Evolutionary conservation across 2,797 vertebrate genomes (phyloP).

Genomic region (Florisuga fusca): DNA sequence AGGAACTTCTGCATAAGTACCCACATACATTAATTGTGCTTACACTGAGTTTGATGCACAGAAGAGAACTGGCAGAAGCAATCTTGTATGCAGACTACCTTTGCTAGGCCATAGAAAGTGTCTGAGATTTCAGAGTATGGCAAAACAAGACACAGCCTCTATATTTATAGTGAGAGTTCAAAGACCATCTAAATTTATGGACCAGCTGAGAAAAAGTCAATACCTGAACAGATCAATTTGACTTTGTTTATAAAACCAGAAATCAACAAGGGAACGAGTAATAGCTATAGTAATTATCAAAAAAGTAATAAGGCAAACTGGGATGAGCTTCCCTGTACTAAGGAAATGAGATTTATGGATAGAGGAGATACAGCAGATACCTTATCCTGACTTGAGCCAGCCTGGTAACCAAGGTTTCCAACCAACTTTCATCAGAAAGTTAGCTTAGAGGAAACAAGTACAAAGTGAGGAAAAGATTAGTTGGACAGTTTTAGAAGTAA

Average conservation of each 20-base stretch:
- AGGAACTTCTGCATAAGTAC: neutral
- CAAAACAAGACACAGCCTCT: neutral
- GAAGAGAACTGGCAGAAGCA: neutral
- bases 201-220: neutral
- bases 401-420: neutral
- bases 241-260: neutral
- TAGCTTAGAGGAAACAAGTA: neutral
- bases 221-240: neutral
- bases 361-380: neutral
- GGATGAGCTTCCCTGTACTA: neutral
- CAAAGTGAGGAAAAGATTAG: neutral
- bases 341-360: neutral
- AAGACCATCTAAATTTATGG: neutral
- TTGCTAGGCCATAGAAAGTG: neutral
- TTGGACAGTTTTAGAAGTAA: neutral
- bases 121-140: neutral
- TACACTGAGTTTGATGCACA: neutral
- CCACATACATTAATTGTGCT: neutral
- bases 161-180: neutral
- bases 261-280: neutral
- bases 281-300: neutral
- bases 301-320: neutral
- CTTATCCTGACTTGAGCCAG: neutral
- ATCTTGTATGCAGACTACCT: neutral
- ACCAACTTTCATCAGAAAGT: neutral